Base-by-base conservation (phyloP, 2,113 vertebrate genomes). In the Hoplias malabaricus region DNA sequence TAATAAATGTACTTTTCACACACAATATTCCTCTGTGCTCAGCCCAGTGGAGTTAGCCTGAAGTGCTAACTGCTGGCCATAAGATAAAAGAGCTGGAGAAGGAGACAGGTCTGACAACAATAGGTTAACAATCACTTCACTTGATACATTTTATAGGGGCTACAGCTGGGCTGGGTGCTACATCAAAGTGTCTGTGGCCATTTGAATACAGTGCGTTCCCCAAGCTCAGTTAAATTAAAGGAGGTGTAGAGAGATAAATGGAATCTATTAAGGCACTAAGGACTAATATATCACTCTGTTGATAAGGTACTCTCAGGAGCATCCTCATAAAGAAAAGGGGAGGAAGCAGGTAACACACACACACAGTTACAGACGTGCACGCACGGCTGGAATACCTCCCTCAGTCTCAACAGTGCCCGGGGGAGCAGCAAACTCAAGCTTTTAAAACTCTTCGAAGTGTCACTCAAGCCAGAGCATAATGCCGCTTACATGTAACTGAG, bases 161-260 rank as follows among this genome's bases (percentile, higher is more conserved):
- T 69, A 54, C 38, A 73, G 73, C 67, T 56, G 46, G 56, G 48
- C 78, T 54, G 73, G 77, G 82, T 82, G 87, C 88, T 89, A 87
- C 83, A 90, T 91, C 86, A 88, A 87, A 86, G 84, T 90, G 86
- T 88, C 81, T 43, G 50, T 77, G 80, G 79, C 66, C 83, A 91
- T 89, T 87, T 90, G 81, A 91, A 91, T 87, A 87, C 84, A 86
- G 75, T 70, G 75, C 56, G 23, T 86, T 86, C 79, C 90, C 82
- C 81, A 77, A 72, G 79, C 80, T 79, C 75, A 63, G 89, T 76
- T 89, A 89, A 90, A 91, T 89, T 88, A 90, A 88, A 90, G 84
- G 77, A 84, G 85, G 82, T 89, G 82, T 87, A 89, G 84, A 83
- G 87, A 89, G 83, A 92, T 91, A 89, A 91, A 91, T 91, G 74